Percentiles rank a stretch among this genome's conserved stretches.
Conservation (phyloP, 1,140 invertebrate species). For the Drosophila ficusphila region DNA sequence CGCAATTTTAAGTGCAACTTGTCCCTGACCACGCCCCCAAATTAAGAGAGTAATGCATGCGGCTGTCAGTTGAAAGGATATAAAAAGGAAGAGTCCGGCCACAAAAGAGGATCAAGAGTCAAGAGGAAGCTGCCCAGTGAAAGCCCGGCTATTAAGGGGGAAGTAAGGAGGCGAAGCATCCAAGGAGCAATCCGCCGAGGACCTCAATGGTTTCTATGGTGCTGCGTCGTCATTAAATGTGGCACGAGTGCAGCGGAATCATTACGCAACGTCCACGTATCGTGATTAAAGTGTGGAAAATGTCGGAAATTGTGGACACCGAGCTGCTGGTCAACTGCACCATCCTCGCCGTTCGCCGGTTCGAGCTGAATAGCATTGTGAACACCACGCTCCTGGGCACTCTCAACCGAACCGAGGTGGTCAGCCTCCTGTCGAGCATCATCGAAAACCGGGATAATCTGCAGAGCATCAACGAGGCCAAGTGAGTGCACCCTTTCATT, state of each 20-base stretch:
- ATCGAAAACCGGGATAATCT: conserved; percentile 82
- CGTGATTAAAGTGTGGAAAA: conserved; percentile 22
- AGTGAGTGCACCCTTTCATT: conserved; percentile 59
- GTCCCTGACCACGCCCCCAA: conserved; percentile 6
- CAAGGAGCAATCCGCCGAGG: background rate
- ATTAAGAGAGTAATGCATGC: conserved; percentile 5
- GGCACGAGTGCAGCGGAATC: conserved; percentile 35
- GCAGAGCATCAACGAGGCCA: conserved; percentile 76
- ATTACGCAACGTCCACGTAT: conserved; percentile 47
- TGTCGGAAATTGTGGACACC: conserved; percentile 81
- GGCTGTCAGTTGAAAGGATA: conserved; percentile 12
- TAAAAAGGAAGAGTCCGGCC: background rate
- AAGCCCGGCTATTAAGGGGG: conserved; percentile 15
- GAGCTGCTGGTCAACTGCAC: conserved; percentile 82
- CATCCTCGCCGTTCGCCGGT: conserved; percentile 77
- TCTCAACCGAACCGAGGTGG: conserved; percentile 78
- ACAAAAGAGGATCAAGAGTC: conserved; percentile 1
- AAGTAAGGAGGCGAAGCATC: conserved; percentile 28
- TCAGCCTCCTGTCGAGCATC: conserved; percentile 69
- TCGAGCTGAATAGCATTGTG: conserved; percentile 75
- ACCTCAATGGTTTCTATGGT: conserved; percentile 41
- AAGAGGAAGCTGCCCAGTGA: background rate
- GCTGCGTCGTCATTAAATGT: conserved; percentile 35
- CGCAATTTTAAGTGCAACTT: conserved; percentile 19
- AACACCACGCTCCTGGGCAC: conserved; percentile 67